Evolutionary conservation across 2,113 vertebrate genomes (phyloP).

Genomic region (Jaculus jaculus): DNA sequence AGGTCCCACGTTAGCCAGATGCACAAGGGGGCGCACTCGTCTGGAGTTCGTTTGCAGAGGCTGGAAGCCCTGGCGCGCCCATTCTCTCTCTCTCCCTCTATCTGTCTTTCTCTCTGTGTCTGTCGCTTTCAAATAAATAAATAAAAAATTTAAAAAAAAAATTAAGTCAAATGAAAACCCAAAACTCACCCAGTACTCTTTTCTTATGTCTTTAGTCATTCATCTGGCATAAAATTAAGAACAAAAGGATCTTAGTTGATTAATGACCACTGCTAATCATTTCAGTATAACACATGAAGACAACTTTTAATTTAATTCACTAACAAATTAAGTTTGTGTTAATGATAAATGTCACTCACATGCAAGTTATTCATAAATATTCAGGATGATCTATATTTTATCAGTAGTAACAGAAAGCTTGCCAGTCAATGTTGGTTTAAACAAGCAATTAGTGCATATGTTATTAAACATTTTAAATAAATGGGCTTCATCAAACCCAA

Average conservation of each 20-base stretch:
- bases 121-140: too few species aligned
- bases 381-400: conserved; percentile 84
- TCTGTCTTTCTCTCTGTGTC: too few species aligned
- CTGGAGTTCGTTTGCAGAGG: too few species aligned
- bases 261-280: conserved; percentile 83
- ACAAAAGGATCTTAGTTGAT: conserved; percentile 81
- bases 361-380: conserved; percentile 82
- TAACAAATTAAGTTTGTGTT: conserved; percentile 83
- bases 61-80: too few species aligned
- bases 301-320: conserved; percentile 78
- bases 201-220: conserved; percentile 75
- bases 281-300: conserved; percentile 79
- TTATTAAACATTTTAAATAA: conserved; percentile 86
- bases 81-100: too few species aligned
- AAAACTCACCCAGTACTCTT: conserved; percentile 70
- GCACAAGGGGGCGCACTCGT: too few species aligned
- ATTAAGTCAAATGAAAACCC: conserved; percentile 69
- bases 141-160: too few species aligned
- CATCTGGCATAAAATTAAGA: conserved; percentile 79
- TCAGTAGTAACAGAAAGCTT: conserved; percentile 81
- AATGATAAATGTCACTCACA: conserved; percentile 83
- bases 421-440: conserved; percentile 80
- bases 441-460: conserved; percentile 83
- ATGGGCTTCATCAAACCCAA: conserved; percentile 76
- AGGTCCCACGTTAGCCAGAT: too few species aligned